A percentile compares a stretch with the other conserved stretches of the same genome.
These are phyloP conservation scores for Prorops nasuta DNA, from an alignment of 1,140 invertebrate species.

Conservation along the genomic window DNA sequence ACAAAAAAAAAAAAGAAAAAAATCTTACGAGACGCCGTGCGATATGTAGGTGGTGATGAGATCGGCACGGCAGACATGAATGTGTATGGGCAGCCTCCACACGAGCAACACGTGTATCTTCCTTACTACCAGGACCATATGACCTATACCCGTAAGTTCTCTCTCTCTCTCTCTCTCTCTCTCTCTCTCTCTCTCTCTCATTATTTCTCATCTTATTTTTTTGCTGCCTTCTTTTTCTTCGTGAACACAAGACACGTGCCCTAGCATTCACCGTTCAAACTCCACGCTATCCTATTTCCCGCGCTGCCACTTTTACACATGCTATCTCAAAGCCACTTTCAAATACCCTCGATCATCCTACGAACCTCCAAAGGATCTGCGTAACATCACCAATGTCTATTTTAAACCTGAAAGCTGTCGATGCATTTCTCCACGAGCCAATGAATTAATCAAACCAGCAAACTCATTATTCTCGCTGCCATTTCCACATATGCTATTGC, in stretches of 20 bases:
- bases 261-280: neutral
- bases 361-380: too few species aligned
- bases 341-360: too few species aligned
- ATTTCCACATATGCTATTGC: too few species aligned
- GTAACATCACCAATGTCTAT: too few species aligned
- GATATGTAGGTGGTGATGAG: constrained; percentile 65
- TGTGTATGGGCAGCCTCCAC: constrained; percentile 68
- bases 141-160: constrained; percentile 75
- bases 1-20: constrained; percentile 35
- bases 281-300: neutral
- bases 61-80: constrained; percentile 66
- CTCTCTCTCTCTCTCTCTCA: constrained; percentile 2
- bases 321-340: too few species aligned
- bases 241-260: constrained; percentile 2
- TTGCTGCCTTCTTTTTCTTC: too few species aligned
- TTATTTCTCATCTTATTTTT: too few species aligned
- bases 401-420: too few species aligned
- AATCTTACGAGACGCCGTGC: constrained; percentile 47
- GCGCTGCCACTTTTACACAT: too few species aligned
- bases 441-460: too few species aligned
- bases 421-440: too few species aligned
- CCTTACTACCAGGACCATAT: constrained; percentile 77
- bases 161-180: constrained; percentile 17
- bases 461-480: too few species aligned
- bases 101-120: constrained; percentile 77